These are phyloP conservation scores for Globodera ellingtonae DNA, from an alignment of 1,140 invertebrate genomes.

Conservation along the genomic window DNA sequence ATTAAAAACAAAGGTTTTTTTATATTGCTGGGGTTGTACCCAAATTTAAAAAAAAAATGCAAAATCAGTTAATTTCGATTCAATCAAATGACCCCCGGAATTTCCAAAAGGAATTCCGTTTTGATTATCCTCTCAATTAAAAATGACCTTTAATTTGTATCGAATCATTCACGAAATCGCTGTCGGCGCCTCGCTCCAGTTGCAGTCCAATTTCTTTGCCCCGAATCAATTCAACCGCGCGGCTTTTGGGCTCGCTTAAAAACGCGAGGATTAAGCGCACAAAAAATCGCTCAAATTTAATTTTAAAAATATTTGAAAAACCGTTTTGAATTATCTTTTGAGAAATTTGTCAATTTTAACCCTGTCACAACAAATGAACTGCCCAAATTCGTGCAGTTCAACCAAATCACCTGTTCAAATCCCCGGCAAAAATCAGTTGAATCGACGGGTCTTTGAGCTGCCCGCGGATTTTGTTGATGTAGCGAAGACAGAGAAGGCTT, in stretches of 20 bases:
- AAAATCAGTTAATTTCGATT: too few relatives aligned
- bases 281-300: too few relatives aligned
- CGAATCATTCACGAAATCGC: not conserved
- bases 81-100: too few relatives aligned
- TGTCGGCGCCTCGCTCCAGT: not conserved
- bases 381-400: not conserved
- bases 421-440: conserved; percentile 29
- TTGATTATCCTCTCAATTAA: not conserved
- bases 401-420: conserved; percentile 19
- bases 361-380: not conserved
- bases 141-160: not conserved
- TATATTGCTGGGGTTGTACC: not conserved
- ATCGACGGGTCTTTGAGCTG: conserved; percentile 11
- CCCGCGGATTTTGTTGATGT: conserved; percentile 19
- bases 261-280: not conserved
- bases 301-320: too few relatives aligned
- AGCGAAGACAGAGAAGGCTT: conserved; percentile 25
- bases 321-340: too few relatives aligned
- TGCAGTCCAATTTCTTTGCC: not conserved
- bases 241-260: not conserved
- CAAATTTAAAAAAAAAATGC: not conserved
- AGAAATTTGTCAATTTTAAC: too few relatives aligned
- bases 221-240: conserved; percentile 17
- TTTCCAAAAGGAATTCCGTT: too few relatives aligned
- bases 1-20: not conserved